Base-by-base conservation (phyloP, 2,888 invertebrate species). In the Parthenolecanium corni region DNA sequence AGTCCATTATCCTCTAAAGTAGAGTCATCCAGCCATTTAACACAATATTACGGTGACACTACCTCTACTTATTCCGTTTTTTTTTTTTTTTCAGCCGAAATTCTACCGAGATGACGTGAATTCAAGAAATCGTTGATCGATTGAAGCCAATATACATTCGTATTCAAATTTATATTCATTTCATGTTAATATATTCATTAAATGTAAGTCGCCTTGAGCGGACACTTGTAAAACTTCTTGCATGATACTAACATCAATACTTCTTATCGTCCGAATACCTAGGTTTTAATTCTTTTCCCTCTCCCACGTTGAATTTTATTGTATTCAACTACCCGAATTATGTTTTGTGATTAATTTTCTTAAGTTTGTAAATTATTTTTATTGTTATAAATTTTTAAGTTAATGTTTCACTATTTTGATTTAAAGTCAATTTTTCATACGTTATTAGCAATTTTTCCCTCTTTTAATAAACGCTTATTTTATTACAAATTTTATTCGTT, bases 51-150 rank as follows among this genome's bases (percentile, higher is more conserved):
- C 6, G 11, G 4, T 36, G 38, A 53, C 14, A 3, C 20, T 38
- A 21, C 9, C n/a, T n/a, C n/a, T n/a, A n/a, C n/a, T n/a, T n/a
- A n/a, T n/a, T n/a, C n/a, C n/a, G n/a, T 2, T 53, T 51, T n/a
- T 16, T 40, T 23, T 42, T 3, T 24, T 56, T 61, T 25, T 51
- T 2, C 64, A 66, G 65, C 65, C 65, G 2, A 66, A 57, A 49
- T 66, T 66, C 49, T 66, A 66, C 51, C 51, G 58, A 66, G 61
- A 61, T 1, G 49, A 36, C 9, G 36, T 61, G 6, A 61, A 38
- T 40, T n/a, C 61, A 3, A 40, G 40, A 38, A 61, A 49, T 51
- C 61, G 51, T 49, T 61, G 36, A 47, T 40, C 36, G 14, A 46
- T 18, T 42, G 14, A n/a, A 42, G 14, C 44, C 4, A 16, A 42